Conservation (phyloP, 23 tunicate genomes). For the Clavelina lepadiformis region DNA sequence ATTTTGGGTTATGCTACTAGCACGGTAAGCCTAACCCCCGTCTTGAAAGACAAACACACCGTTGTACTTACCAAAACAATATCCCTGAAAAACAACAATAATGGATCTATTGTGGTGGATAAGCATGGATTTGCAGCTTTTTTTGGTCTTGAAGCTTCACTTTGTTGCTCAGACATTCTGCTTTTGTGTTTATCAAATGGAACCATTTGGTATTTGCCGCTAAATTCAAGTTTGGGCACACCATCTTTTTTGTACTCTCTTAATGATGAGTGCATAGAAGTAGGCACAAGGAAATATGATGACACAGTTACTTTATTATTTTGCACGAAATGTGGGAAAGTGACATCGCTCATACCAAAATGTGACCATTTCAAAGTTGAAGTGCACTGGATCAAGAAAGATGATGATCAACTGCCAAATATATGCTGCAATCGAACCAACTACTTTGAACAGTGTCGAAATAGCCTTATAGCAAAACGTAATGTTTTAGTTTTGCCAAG, state of each 20-base stretch:
- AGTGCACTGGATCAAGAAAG: not conserved
- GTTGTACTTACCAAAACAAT: not conserved
- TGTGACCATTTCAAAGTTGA: not conserved
- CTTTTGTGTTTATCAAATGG: conserved; percentile 1
- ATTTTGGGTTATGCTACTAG: not conserved
- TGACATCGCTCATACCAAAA: not conserved
- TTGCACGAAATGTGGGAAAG: too few species aligned
- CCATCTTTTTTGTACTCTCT: conserved; percentile 9
- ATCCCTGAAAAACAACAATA: not conserved
- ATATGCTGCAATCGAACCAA: not conserved
- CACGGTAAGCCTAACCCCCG: not conserved
- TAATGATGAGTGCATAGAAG: conserved; percentile 1
- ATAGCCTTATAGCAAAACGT: not conserved
- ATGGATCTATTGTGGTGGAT: not conserved
- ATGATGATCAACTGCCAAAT: not conserved
- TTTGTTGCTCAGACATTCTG: not conserved
- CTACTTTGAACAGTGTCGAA: not conserved
- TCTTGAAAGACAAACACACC: not conserved
- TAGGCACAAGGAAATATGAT: not conserved
- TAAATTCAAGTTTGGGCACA: not conserved
- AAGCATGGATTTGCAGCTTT: conserved; percentile 2
- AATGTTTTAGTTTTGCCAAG: not conserved
- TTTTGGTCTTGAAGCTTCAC: conserved; percentile 14
- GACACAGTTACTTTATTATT: not conserved
- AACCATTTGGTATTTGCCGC: conserved; percentile 3